A percentile compares a stretch with the other conserved stretches of the same genome.
These are phyloP conservation scores for Acrobasis consociella DNA, from an alignment of 2,888 invertebrate species.

Conservation along the genomic window DNA sequence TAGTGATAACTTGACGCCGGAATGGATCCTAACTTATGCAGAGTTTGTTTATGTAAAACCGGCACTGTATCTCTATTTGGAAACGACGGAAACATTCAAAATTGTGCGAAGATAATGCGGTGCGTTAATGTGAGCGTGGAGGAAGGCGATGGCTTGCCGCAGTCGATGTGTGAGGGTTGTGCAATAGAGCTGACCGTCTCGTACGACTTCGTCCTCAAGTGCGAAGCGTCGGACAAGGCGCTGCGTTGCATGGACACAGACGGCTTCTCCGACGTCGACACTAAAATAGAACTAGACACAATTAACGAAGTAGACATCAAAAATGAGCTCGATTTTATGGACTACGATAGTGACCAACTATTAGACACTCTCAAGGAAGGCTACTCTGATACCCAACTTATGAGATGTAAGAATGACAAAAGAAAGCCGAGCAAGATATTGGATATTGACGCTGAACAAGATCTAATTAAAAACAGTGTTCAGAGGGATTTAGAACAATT, in stretches of 20 bases:
- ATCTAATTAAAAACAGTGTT: conserved; percentile 1
- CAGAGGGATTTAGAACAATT: conserved; percentile 20
- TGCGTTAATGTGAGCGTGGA: conserved; percentile 57
- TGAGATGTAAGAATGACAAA: conserved; percentile 23
- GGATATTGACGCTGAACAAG: neutral
- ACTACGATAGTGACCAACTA: conserved; percentile 30
- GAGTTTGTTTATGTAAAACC: conserved; percentile 62
- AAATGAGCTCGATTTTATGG: conserved; percentile 29
- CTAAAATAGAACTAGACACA: conserved; percentile 42
- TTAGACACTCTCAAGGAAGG: conserved; percentile 28
- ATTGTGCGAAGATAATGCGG: conserved; percentile 60
- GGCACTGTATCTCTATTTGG: conserved; percentile 62
- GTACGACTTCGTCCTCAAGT: conserved; percentile 63
- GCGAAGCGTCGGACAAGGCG: conserved; percentile 61
- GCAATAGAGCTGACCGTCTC: conserved; percentile 53
- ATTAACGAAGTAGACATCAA: conserved; percentile 43
- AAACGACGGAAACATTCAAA: conserved; percentile 53
- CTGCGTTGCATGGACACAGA: conserved; percentile 50
- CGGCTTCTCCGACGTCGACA: conserved; percentile 34
- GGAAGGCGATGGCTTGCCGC: conserved; percentile 65
- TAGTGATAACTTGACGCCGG: neutral
- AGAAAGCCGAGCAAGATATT: conserved; percentile 5
- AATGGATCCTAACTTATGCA: conserved; percentile 54
- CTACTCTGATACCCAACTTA: conserved; percentile 19
- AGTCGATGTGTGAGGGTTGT: conserved; percentile 60